These are phyloP conservation scores for Falco cherrug DNA, from an alignment of 2,797 vertebrate species.

Conservation along the genomic window DNA sequence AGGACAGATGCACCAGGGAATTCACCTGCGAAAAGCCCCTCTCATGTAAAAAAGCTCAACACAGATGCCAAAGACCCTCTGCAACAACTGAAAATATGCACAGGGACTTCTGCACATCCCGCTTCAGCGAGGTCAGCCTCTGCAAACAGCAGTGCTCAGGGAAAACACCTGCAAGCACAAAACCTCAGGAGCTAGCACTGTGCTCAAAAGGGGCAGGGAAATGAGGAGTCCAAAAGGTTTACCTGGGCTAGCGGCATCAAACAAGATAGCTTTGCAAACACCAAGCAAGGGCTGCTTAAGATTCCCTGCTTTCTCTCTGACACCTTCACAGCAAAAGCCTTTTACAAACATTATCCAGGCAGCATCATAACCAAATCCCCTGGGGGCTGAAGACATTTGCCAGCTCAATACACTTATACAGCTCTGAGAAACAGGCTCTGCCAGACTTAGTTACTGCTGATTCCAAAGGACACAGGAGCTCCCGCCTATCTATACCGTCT, in stretches of 20 bases:
- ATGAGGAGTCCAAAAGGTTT: not conserved
- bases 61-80: not conserved
- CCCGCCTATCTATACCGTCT: not conserved
- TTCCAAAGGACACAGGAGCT: not conserved
- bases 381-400: not conserved
- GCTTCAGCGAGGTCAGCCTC: not conserved
- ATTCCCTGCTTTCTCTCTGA: not conserved
- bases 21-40: not conserved
- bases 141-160: not conserved
- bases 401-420: not conserved
- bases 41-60: not conserved
- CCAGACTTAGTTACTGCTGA: not conserved
- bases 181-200: not conserved
- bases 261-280: not conserved
- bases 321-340: not conserved
- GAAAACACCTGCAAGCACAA: not conserved
- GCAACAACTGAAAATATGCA: not conserved
- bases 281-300: not conserved
- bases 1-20: not conserved
- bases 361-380: slow-evolving; percentile 28
- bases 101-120: not conserved
- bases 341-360: not conserved
- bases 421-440: slow-evolving; percentile 7
- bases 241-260: not conserved
- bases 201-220: not conserved